These are phyloP conservation scores for Crematogaster levior DNA, from an alignment of 2,888 invertebrate species.

Conservation along the genomic window DNA sequence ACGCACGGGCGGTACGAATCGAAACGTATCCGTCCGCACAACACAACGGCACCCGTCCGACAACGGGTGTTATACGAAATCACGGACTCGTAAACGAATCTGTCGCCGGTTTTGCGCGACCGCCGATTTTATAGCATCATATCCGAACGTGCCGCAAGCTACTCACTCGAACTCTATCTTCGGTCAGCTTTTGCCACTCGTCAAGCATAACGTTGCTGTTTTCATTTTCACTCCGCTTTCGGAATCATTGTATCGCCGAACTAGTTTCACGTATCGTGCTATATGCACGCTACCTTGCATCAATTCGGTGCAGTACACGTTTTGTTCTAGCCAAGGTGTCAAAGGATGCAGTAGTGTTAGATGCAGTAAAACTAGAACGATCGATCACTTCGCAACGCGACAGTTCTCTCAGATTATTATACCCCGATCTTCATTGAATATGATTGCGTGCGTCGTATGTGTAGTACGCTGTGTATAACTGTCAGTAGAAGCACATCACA, in stretches of 20 bases:
- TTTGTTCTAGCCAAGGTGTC: slow-evolving; percentile 15
- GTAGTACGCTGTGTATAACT: neutral
- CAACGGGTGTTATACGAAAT: slow-evolving; percentile 34
- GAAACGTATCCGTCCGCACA: slow-evolving; percentile 12
- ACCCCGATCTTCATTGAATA: neutral
- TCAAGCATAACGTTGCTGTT: slow-evolving; percentile 24
- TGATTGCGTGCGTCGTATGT: neutral
- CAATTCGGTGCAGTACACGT: neutral
- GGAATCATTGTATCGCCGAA: neutral
- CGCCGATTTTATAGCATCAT: slow-evolving; percentile 68
- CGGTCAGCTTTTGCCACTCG: slow-evolving; percentile 28
- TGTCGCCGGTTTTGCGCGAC: slow-evolving; percentile 39
- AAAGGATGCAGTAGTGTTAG: slow-evolving; percentile 29
- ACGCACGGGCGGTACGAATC: neutral
- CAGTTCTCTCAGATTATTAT: neutral
- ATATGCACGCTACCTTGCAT: neutral
- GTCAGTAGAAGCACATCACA: neutral
- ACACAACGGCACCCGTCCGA: neutral
- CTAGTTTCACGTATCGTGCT: slow-evolving; percentile 17
- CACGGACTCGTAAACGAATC: slow-evolving; percentile 61
- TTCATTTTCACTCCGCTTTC: slow-evolving; percentile 24
- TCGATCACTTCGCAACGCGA: slow-evolving; percentile 5
- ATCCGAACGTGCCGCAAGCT: slow-evolving; percentile 55
- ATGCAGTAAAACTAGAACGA: slow-evolving; percentile 30
- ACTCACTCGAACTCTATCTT: slow-evolving; percentile 45